These are phyloP conservation scores for Idaea aversata DNA, from an alignment of 2,888 invertebrate species.

Conservation along the genomic window DNA sequence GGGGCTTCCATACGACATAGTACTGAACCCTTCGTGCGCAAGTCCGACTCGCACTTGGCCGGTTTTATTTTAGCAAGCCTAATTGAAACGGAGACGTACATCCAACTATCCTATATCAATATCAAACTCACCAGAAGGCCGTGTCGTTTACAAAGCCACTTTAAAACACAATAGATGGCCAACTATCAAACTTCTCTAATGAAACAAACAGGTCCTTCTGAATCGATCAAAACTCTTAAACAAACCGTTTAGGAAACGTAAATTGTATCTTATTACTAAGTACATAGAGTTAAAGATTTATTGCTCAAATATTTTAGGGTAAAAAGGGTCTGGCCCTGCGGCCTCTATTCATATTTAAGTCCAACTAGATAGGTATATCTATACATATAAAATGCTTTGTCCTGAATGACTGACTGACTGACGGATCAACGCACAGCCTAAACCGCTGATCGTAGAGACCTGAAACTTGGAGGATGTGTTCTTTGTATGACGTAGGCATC, in stretches of 20 bases:
- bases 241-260: background rate
- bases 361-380: constrained; percentile 5
- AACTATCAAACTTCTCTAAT: background rate
- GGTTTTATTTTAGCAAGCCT: no score
- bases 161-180: background rate
- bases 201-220: background rate
- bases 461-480: no score
- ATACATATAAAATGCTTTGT: no score
- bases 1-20: no score
- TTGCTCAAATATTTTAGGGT: constrained; percentile 23
- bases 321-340: constrained; percentile 18
- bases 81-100: background rate
- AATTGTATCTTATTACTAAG: constrained; percentile 3
- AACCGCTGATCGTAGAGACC: no score
- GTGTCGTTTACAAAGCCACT: background rate
- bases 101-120: background rate
- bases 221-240: background rate
- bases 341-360: constrained; percentile 20
- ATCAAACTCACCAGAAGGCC: background rate
- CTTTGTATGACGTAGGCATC: no score
- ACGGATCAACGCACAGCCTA: no score
- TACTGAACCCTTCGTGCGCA: no score
- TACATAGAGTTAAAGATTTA: constrained; percentile 12
- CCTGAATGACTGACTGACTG: no score
- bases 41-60: no score